Evolutionary conservation across 2,797 vertebrate species (phyloP).

Genomic region (Sebastes diploproa): DNA sequence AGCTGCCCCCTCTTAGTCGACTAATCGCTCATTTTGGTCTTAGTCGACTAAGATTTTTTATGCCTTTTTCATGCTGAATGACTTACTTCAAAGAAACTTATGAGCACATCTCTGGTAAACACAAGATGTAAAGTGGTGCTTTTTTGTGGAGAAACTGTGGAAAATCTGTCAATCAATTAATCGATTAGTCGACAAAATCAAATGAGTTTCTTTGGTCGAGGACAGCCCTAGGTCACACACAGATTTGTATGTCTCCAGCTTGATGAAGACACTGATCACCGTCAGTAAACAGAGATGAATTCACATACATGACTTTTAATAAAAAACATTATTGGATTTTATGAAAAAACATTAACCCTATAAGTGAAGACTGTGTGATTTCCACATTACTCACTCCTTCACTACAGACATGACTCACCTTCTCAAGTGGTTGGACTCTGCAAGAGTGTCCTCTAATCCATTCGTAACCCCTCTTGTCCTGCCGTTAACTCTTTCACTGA

Average conservation of each 20-base stretch:
- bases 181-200: no score
- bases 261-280: not conserved
- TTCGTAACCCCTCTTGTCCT: conserved; percentile 60
- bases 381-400: not conserved
- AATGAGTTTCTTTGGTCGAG: no score
- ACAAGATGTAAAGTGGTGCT: no score
- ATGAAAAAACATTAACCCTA: not conserved
- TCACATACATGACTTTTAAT: not conserved
- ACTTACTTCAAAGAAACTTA: no score
- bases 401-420: conserved; percentile 66
- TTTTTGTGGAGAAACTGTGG: no score
- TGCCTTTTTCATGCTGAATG: no score
- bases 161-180: no score
- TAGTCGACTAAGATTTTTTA: no score
- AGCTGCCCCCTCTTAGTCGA: no score
- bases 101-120: no score
- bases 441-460: conserved; percentile 59
- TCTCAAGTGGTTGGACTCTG: conserved; percentile 50
- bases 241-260: not conserved
- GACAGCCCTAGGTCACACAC: no score
- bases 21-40: no score
- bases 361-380: not conserved
- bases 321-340: not conserved
- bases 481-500: conserved; percentile 62
- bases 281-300: not conserved